Base-by-base conservation (phyloP, 2,797 vertebrate species). In the Malacoraja senta region DNA sequence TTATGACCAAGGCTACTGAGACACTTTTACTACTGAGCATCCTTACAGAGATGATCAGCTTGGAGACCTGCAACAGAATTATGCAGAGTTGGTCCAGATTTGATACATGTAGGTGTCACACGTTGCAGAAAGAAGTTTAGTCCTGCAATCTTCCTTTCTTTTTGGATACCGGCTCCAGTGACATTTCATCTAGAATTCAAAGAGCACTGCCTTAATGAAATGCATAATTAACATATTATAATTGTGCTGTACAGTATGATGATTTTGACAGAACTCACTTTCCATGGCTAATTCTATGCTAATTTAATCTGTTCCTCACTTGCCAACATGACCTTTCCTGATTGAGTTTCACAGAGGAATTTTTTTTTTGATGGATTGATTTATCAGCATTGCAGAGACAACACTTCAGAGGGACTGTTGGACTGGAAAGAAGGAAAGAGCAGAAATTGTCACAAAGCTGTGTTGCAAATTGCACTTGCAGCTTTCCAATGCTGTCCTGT, bases 141-240 rank as follows among this genome's bases (percentile, higher is more conserved):
- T 98, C 98, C 99, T 98, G 98, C 99, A 99, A 99, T 98, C 98
- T 99, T 99, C 98, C 98, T 99, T 99, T 99, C 90, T 92, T 99
- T 99, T 99, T 98, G 98, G 99, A 98, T 99, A 98, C 98, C 98
- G 99, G 99, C 98, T 98, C 99, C 98, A 98, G 98, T 99, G 99
- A 99, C 99, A 99, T 99, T 99, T 99, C 99, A 99, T 99, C 98
- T 99, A 98, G 98, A 98, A 99, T 98, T 99, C 98, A 99, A 98
- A 98, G 98, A 98, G 98, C 97, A 97, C 97, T 96, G 98, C 98
- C 98, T 99, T 99, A 99, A 99, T 99, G 99, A 99, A 99, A 99
- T 99, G 98, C 99, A 98, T 99, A 99, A 99, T 99, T 99, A 99
- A 99, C 98, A 99, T 99, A 99, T 99, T 99, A 98, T 99, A 99